These are phyloP conservation scores for Neosilurus hyrtlii DNA, from an alignment of 2,797 vertebrate species.

Conservation along the genomic window DNA sequence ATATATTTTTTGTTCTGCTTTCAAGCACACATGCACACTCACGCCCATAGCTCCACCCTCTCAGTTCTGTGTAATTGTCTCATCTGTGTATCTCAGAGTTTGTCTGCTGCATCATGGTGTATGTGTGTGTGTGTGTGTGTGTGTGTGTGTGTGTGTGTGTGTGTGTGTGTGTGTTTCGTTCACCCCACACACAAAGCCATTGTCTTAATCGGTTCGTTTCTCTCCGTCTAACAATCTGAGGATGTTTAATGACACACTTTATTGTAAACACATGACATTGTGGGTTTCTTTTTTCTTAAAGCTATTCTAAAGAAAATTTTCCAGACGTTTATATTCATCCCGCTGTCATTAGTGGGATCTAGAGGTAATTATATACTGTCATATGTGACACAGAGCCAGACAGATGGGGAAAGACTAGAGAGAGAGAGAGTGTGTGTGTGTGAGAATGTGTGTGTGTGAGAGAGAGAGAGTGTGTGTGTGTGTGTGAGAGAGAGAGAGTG, in stretches of 20 bases:
- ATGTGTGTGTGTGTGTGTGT: slow-evolving; percentile 11
- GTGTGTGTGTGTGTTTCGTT: background rate
- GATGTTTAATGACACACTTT: slow-evolving; percentile 26
- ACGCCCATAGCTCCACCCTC: slow-evolving; percentile 27
- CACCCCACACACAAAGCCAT: background rate
- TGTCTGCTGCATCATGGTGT: slow-evolving; percentile 7
- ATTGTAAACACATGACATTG: slow-evolving; percentile 32
- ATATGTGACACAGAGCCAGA: slow-evolving; percentile 48
- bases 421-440: slow-evolving; percentile 25
- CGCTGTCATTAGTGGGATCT: slow-evolving; percentile 66
- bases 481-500: too few species aligned
- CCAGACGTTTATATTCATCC: slow-evolving; percentile 44
- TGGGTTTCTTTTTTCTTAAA: slow-evolving; percentile 10
- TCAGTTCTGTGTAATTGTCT: slow-evolving; percentile 27
- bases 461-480: too few species aligned
- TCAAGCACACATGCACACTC: background rate
- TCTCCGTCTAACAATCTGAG: slow-evolving; percentile 8
- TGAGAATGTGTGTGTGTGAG: too few species aligned
- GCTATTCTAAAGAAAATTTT: slow-evolving; percentile 41
- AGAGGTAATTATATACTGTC: slow-evolving; percentile 68
- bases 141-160: slow-evolving; percentile 3
- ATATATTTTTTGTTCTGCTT: background rate
- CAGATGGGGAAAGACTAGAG: slow-evolving; percentile 29
- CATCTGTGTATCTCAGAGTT: background rate
- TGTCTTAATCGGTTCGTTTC: background rate